Conservation (phyloP, 2,113 vertebrate genomes). For the Passer domesticus region DNA sequence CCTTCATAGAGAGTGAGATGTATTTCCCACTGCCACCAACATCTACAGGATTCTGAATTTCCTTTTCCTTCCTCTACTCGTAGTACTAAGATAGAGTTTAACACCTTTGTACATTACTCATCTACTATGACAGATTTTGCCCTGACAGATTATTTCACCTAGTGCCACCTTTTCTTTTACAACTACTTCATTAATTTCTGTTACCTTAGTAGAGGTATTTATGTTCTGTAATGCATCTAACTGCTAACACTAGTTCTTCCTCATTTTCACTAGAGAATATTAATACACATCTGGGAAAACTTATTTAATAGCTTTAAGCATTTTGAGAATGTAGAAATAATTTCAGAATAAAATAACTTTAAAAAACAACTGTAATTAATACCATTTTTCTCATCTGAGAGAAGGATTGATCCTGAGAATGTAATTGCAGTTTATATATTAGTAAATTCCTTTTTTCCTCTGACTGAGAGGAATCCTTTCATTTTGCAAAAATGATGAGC, state of each 20-base stretch:
- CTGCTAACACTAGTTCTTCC: neutral
- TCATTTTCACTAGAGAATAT: neutral
- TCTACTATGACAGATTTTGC: neutral
- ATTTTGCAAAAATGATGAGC: neutral
- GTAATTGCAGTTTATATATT: neutral
- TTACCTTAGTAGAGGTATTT: neutral
- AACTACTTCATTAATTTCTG: neutral
- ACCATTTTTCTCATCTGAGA: neutral
- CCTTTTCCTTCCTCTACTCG: neutral
- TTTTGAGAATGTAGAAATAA: neutral
- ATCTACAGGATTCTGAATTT: neutral
- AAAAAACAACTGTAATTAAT: neutral
- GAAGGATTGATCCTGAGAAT: neutral
- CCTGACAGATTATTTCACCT: neutral
- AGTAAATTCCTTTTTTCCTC: neutral
- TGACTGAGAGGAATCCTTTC: neutral
- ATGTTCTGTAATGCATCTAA: neutral
- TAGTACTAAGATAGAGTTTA: neutral
- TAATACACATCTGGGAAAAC: neutral
- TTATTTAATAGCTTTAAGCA: neutral
- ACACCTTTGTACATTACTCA: neutral
- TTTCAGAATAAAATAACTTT: neutral
- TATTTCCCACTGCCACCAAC: neutral
- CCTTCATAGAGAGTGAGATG: rapidly evolving
- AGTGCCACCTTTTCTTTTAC: neutral